Evolutionary conservation across 2,888 invertebrate species (phyloP).

Genomic region (Aspidapion aeneum): DNA sequence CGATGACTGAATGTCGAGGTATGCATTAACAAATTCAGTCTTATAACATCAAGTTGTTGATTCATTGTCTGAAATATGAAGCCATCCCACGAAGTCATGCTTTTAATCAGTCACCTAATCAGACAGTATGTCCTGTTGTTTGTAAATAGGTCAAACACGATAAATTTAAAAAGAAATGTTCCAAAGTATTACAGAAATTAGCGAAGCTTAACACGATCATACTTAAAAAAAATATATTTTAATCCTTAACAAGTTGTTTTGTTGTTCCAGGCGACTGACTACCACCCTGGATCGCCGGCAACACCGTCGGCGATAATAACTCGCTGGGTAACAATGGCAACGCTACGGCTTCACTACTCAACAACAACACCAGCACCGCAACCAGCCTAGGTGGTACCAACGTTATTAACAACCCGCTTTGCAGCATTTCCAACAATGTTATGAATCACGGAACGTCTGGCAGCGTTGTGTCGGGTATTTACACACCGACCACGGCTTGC

Average conservation of each 20-base stretch:
- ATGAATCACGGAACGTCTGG: not conserved
- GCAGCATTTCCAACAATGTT: not conserved
- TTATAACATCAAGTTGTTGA: slow-evolving; percentile 49
- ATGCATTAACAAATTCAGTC: too few relatives aligned
- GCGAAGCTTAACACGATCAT: too few relatives aligned
- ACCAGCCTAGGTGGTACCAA: not conserved
- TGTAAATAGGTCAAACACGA: too few relatives aligned
- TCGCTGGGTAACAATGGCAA: not conserved
- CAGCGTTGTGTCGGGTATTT: not conserved
- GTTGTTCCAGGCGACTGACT: not conserved
- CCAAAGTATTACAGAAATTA: too few relatives aligned
- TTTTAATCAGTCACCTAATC: too few relatives aligned
- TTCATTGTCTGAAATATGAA: too few relatives aligned
- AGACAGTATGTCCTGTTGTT: too few relatives aligned
- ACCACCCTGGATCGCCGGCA: not conserved
- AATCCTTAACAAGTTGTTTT: too few relatives aligned
- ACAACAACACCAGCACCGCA: too few relatives aligned
- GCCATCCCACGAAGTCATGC: too few relatives aligned
- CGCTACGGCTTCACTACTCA: not conserved
- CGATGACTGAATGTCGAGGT: slow-evolving; percentile 62
- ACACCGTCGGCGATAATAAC: not conserved
- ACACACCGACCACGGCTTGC: not conserved
- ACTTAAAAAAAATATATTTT: too few relatives aligned
- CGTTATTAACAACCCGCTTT: not conserved
- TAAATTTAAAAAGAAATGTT: too few relatives aligned